Base-by-base conservation (phyloP, 2,113 vertebrate species). In the Sylvia atricapilla region DNA sequence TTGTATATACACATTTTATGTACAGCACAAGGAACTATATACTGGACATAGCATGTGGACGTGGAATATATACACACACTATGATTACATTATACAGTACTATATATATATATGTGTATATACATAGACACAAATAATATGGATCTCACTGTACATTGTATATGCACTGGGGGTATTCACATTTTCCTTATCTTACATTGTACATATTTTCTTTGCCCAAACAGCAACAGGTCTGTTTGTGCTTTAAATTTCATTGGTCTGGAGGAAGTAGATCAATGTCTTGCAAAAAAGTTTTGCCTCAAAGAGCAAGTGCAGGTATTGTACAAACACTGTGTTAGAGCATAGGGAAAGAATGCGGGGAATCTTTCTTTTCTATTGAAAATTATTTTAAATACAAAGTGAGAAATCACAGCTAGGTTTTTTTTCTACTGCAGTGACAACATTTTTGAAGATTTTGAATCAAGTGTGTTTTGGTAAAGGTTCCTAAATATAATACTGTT, bases 1-100 rank as follows among this genome's bases (percentile, higher is more conserved):
- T 7, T 83, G 94, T 95, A 96, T 96, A 92, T 96, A 94, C 85
- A 96, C 28, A 28, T 68, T 53, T 86, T 96, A 52, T 96, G 90
- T 95, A 96, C 93, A 96, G 88, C 82, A 95, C 83, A 44, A 64
- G 83, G 50, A 70, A 60, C 69, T 85, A 62, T 72, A 75, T 50
- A 33, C 70, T 70, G 75, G 64, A 46, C 67, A 39, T n/a, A 81
- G 88, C 55, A 94, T 56, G 93, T 81, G 86, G 83, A 63, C 60
- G 25, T 56, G 56, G 35, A 74, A 72, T 94, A 96, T 94, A 92
- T 95, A 97, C 86, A 95, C 90, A 85, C 83, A 90, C 83, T 93
- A 52, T 93, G 81, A 70, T 94, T 93, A 92, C 76, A 93, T 84
- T 92, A 72, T 92, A 95, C 92, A 95, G 68, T 91, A 91, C 49